Evolutionary conservation across 2,888 invertebrate species (phyloP).

Genomic region (Oscheius onirici): DNA sequence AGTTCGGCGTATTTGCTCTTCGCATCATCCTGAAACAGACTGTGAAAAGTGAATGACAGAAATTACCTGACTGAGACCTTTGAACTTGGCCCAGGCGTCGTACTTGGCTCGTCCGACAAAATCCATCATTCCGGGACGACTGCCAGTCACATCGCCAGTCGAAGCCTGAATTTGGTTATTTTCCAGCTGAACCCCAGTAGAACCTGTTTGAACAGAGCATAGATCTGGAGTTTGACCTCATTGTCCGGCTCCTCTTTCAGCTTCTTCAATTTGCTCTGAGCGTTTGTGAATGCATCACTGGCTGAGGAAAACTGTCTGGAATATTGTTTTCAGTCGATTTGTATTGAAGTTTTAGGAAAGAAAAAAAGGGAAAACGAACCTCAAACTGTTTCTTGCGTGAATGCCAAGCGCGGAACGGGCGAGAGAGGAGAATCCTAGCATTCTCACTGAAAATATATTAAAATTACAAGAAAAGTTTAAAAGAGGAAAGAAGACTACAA

Average conservation of each 20-base stretch:
- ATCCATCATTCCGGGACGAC: conserved; percentile 76
- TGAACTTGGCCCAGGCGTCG: conserved; percentile 76
- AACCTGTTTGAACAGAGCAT: conserved; percentile 77
- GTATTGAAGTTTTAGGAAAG: too few relatives aligned
- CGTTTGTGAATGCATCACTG: conserved; percentile 52
- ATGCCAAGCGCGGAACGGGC: too few relatives aligned
- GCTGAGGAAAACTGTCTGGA: conserved; percentile 24
- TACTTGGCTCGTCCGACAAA: conserved; percentile 77
- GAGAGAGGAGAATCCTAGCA: too few relatives aligned
- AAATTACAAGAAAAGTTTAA: too few relatives aligned
- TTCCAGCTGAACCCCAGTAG: too few relatives aligned
- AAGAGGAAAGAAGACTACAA: too few relatives aligned
- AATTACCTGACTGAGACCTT: conserved; percentile 74
- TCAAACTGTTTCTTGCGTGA: too few relatives aligned
- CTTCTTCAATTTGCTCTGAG: conserved; percentile 62
- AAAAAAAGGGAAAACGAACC: too few relatives aligned
- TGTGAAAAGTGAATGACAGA: background rate
- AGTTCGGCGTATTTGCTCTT: conserved; percentile 74
- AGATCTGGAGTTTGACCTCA: conserved; percentile 75
- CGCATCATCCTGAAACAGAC: conserved; percentile 73
- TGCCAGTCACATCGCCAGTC: conserved; percentile 74
- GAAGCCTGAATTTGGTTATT: conserved; percentile 55
- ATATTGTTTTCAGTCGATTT: background rate
- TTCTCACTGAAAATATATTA: too few relatives aligned
- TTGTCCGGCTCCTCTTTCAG: conserved; percentile 74